These are phyloP conservation scores for Graptemys geographica DNA, from an alignment of 2,797 vertebrate species.

Conservation along the genomic window DNA sequence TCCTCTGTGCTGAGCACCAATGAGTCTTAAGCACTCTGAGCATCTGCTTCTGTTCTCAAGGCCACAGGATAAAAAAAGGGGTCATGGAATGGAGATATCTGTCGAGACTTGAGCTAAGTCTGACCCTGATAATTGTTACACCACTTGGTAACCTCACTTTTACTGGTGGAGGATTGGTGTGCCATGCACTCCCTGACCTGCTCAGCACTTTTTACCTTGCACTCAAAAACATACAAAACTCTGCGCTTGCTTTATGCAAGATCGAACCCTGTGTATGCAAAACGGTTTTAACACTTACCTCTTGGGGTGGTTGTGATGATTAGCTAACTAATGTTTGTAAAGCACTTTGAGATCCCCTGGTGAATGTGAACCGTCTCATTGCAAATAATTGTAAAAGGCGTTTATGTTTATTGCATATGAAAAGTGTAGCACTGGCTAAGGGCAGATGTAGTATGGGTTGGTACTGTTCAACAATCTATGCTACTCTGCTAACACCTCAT, in stretches of 20 bases:
- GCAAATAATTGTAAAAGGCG: neutral
- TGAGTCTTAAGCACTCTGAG: neutral
- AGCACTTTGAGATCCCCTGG: neutral
- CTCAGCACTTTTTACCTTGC: neutral
- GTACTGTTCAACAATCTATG: neutral
- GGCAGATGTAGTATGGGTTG: neutral
- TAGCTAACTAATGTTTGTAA: neutral
- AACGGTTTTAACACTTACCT: neutral
- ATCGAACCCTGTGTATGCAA: neutral
- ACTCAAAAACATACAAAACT: constrained; percentile 7
- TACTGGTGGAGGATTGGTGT: neutral
- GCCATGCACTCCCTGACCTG: neutral
- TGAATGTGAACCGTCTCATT: neutral
- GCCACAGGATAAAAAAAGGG: neutral
- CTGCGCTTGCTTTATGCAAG: neutral
- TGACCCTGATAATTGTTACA: neutral
- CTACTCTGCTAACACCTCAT: neutral
- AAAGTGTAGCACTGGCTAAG: neutral
- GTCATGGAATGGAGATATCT: neutral
- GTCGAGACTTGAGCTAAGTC: neutral
- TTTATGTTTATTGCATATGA: neutral
- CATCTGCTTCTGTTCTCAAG: neutral
- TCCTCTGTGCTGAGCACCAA: neutral
- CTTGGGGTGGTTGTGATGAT: neutral
- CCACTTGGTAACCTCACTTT: neutral